Base-by-base conservation (phyloP, 2,888 invertebrate species). In the Poecilobothrus nobilitatus region DNA sequence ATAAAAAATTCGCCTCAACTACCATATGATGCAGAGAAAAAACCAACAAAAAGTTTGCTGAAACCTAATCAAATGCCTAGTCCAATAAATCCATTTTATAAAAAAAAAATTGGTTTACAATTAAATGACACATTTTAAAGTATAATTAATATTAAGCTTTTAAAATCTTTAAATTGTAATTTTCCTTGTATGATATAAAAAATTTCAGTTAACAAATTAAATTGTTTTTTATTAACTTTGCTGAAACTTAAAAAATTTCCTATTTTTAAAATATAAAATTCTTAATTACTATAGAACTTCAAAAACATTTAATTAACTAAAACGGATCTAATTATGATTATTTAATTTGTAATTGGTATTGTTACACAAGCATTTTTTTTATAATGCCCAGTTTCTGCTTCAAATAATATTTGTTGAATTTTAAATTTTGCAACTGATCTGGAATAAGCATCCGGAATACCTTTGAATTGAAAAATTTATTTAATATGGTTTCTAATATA, bases 51-150 rank as follows among this genome's bases (percentile, higher is more conserved):
- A 73, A 89, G 92, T 0, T 86, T 91, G n/a, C 78, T 93, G 2
- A 93, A 93, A 76, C 85, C 87, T 0, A 84, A 84, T 66, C 85
- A 86, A 0, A 83, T 87, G 1, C 86, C 88, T 0, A 89, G 89
- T 0, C 91, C 91, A 0, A 88, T 91, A 1, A 90, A 92, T 80
- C 92, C 92, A 0, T 92, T 91, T 80, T 89, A 90, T 74, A 88
- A 85, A 74, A 86, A 83, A 74, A 86, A 84, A 71, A 76, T 76
- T 37, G 33, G 33, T 37, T 33, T 65, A 37, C 33, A 34, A 20
- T 37, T 65, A 65, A 33, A 65, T 65, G 63, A 63, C 7, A 63
- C 63, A 63, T 63, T 63, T 63, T 63, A 63, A 63, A 22, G 7
- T 9, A 20, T 7, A 34, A 7, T 34, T 34, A 34, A n/a, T n/a